Evolutionary conservation across 2,888 invertebrate species (phyloP), one percentile per base, ranked within the genome.

Genomic region (Parapristionchus giblindavisi): DNA sequence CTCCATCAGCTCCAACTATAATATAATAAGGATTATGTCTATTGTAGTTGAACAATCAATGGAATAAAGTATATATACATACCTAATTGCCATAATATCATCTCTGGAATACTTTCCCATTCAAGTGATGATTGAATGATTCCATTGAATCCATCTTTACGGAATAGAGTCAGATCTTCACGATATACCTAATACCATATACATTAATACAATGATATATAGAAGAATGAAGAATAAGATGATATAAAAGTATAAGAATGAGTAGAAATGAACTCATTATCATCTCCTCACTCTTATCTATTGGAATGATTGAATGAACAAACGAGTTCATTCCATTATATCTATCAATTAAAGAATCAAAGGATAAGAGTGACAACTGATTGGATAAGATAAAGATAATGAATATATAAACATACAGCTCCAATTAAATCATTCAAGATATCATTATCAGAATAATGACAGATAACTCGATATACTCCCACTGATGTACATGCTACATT

Each of bases 11-110:
- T 17, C 24, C 21, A 6, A 48, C 72, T 72, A 8, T 6, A 60
- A 60, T 34, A 21, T 21, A 36, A 4, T 4, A 52, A 21, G 21
- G 4, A 21, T n/a, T 27, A 54, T 11, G 54, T 3, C 24, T 34
- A 32, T 29, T 14, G 58, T 34, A 58, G 11, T n/a, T n/a, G n/a
- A n/a, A n/a, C 48, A 48, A 48, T 48, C 48, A 48, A 54, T 54
- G 8, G 6, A 14, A 54, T 54, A 29, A 5, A 24, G n/a, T 17
- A 21, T 51, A 51, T 32, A n/a, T n/a, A 58, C 72, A 21, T 3
- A 72, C 72, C n/a, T 14, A 72, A 60, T 34, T 72, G 72, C 72
- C 72, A 72, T 40, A 72, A 72, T 14, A 72, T 34, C 60, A 72
- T 29, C 48, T 72, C 43, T 3, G 72, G 58, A 2, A 72, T 48